These are phyloP conservation scores for Drosophila trapezifrons DNA, from an alignment of 1,140 invertebrate genomes.

Conservation along the genomic window DNA sequence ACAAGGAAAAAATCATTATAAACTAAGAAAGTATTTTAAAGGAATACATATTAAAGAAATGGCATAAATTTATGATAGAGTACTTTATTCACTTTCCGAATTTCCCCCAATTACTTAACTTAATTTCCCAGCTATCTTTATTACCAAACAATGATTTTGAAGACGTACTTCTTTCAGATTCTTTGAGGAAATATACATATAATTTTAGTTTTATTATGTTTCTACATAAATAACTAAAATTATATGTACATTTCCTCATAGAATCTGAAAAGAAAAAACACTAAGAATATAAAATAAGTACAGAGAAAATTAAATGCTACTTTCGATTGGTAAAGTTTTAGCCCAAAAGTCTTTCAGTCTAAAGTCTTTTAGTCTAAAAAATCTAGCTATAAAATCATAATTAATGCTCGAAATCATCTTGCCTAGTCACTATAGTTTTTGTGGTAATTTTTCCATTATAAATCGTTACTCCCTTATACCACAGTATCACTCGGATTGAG, in stretches of 20 bases:
- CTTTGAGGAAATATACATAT: background rate
- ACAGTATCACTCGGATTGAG: constrained; percentile 31
- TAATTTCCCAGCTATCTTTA: background rate
- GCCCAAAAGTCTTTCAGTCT: too few species aligned
- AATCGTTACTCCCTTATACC: background rate
- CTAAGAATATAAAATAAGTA: background rate
- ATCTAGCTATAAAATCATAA: background rate
- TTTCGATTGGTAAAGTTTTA: background rate
- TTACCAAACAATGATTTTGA: background rate
- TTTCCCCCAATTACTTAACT: too few species aligned
- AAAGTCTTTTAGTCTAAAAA: too few species aligned
- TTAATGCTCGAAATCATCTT: background rate
- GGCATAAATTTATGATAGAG: too few species aligned
- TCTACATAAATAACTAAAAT: background rate
- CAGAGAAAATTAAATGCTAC: background rate
- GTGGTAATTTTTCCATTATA: background rate
- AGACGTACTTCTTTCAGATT: background rate
- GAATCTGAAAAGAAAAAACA: background rate
- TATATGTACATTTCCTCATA: background rate
- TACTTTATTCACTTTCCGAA: too few species aligned
- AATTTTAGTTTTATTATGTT: too few species aligned
- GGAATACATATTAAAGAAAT: background rate
- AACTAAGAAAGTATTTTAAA: background rate
- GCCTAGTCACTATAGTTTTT: background rate
- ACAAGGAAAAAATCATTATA: too few species aligned